Evolutionary conservation across 2,888 invertebrate genomes (phyloP).

Genomic region (Pachliopta kotzebuea): DNA sequence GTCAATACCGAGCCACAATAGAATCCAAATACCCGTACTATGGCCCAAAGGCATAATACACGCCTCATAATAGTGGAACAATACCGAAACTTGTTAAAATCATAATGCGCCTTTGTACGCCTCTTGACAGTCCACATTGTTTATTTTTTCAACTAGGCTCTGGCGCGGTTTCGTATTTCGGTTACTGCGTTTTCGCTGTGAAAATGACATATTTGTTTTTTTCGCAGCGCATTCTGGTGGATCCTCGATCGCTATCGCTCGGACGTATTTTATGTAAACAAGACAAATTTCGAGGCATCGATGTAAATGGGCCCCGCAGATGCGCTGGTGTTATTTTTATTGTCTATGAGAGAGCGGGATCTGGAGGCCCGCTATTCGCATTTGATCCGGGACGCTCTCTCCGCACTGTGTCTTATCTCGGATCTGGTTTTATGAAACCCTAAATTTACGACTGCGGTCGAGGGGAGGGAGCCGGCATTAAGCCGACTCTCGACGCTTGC

Average conservation of each 20-base stretch:
- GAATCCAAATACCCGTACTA: conserved; percentile 77
- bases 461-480: conserved; percentile 72
- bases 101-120: conserved; percentile 75
- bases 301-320: conserved; percentile 70
- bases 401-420: conserved; percentile 78
- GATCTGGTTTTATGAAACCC: conserved; percentile 81
- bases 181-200: conserved; percentile 47
- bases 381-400: conserved; percentile 71
- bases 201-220: conserved; percentile 59
- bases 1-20: conserved; percentile 79
- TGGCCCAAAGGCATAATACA: conserved; percentile 74
- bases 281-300: conserved; percentile 69
- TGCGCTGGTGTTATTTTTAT: conserved; percentile 75
- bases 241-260: conserved; percentile 69
- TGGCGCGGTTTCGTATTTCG: conserved; percentile 59
- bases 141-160: conserved; percentile 48
- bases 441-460: conserved; percentile 79
- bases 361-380: conserved; percentile 57
- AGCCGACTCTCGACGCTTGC: conserved; percentile 70
- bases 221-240: conserved; percentile 57
- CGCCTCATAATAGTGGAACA: conserved; percentile 75
- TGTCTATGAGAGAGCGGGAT: conserved; percentile 63
- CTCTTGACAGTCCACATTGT: conserved; percentile 68
- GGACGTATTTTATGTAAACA: conserved; percentile 77
- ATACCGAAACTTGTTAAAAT: conserved; percentile 78